Base-by-base conservation (phyloP, 2,888 invertebrate species). In the Brachyopa scutellaris region DNA sequence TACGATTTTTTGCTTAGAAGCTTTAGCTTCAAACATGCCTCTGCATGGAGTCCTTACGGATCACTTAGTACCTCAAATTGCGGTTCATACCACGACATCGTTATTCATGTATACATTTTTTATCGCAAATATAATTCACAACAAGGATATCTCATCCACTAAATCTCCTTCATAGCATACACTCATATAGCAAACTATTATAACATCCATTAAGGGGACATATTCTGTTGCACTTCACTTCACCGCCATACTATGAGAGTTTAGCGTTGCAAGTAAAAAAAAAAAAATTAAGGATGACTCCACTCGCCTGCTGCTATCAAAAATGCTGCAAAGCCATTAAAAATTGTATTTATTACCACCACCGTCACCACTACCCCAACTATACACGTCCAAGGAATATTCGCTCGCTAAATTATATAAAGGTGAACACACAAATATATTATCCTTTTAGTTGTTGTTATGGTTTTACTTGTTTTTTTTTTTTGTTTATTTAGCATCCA, bases 301-400 rank as follows among this genome's bases (percentile, higher is more conserved):
- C 36, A 33, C 49, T 51, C 73, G 55, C 66, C 78, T 83, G 66
- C 74, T 77, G 84, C 85, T 85, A 84, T 86, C 84, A 85, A 85
- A 87, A 87, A 85, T 85, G 84, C 86, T 85, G 86, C 86, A 86
- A 86, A 86, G 85, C 86, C 86, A 86, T 87, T 87, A 86, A 87
- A 86, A 87, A 86, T 86, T 85, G 85, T 86, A 87, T 87, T 87
- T 87, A 87, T 86, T 86, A 85, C 87, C 85, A 47, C 36, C 67
- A 45, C 40, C 69, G 31, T 29, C 38, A 6, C n/a, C n/a, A n/a
- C n/a, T n/a, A n/a, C n/a, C n/a, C 3, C 26, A 6, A 26, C 26
- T 6, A 26, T 26, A 3, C 26, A 6, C 62, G 62, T 64, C 64
- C 76, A 70, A 67, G 76, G 47, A 33, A 62, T 79, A 70, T 70